Conservation (phyloP, 1,140 invertebrate genomes). For the Cydia amplana region DNA sequence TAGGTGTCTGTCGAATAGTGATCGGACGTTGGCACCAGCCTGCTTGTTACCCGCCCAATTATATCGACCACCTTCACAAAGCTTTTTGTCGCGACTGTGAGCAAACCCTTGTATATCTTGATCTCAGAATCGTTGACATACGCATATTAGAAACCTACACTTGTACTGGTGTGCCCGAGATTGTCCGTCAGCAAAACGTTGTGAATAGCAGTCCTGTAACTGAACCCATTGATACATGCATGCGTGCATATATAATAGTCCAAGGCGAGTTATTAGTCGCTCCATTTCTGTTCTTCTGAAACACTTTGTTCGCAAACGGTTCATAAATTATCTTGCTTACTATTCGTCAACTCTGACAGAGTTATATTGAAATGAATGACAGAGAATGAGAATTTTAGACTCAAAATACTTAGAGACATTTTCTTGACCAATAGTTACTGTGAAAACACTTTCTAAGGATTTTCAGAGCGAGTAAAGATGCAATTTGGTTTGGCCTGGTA, state of each 20-base stretch:
- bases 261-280: slow-evolving; percentile 12
- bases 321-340: slow-evolving; percentile 13
- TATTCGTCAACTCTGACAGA: neutral
- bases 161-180: neutral
- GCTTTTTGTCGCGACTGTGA: neutral
- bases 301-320: neutral
- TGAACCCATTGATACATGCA: slow-evolving; percentile 16
- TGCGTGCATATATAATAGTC: neutral
- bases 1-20: slow-evolving; percentile 16
- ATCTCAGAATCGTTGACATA: neutral
- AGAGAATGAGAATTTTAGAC: neutral
- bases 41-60: slow-evolving; percentile 29
- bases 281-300: slow-evolving; percentile 11
- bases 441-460: neutral
- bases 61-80: neutral
- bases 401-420: neutral
- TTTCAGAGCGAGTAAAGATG: neutral
- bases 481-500: slow-evolving; percentile 17
- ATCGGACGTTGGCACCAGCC: slow-evolving; percentile 16
- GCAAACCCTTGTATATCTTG: neutral
- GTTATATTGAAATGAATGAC: neutral
- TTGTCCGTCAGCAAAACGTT: neutral
- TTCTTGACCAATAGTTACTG: neutral
- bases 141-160: neutral
- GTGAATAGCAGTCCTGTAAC: neutral